Percentiles rank a stretch among this genome's conserved stretches.
These are phyloP conservation scores for Sericinus montela DNA, from an alignment of 2,888 invertebrate species.

Conservation along the genomic window DNA sequence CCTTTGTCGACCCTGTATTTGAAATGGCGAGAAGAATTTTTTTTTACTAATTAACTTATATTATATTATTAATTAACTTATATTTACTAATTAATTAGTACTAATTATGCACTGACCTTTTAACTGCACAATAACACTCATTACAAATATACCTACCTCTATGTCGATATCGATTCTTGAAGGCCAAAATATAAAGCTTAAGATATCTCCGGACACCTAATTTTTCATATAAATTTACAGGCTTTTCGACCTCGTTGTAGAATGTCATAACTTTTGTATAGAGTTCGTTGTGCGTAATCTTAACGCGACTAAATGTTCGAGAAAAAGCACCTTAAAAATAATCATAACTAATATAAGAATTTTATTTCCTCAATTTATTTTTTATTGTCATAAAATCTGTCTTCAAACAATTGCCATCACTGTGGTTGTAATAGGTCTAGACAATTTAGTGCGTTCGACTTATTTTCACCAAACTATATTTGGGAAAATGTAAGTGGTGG, in stretches of 20 bases:
- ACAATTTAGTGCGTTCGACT: no score
- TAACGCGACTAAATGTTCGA: slow-evolving; percentile 26
- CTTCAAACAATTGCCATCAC: no score
- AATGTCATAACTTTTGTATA: slow-evolving; percentile 25
- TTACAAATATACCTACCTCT: slow-evolving; percentile 18
- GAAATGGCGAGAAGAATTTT: no score
- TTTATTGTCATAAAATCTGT: no score
- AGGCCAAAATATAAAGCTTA: slow-evolving; percentile 25
- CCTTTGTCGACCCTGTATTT: no score
- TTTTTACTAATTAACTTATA: background rate
- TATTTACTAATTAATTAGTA: background rate
- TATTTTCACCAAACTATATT: no score
- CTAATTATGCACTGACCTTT: no score
- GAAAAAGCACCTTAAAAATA: slow-evolving; percentile 23
- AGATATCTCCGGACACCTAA: slow-evolving; percentile 23
- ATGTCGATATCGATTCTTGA: slow-evolving; percentile 23
- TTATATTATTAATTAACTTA: background rate
- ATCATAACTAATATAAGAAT: background rate
- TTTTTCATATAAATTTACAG: slow-evolving; percentile 21
- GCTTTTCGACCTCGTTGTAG: slow-evolving; percentile 24
- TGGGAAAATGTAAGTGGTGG: no score
- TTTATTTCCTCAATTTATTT: no score
- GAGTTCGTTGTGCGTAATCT: slow-evolving; percentile 19
- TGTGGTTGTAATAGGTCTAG: no score
- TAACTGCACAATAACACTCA: no score